Evolutionary conservation across 2,113 vertebrate genomes (phyloP), one percentile per base, ranked within the genome.

Genomic region (Chrysemys picta): DNA sequence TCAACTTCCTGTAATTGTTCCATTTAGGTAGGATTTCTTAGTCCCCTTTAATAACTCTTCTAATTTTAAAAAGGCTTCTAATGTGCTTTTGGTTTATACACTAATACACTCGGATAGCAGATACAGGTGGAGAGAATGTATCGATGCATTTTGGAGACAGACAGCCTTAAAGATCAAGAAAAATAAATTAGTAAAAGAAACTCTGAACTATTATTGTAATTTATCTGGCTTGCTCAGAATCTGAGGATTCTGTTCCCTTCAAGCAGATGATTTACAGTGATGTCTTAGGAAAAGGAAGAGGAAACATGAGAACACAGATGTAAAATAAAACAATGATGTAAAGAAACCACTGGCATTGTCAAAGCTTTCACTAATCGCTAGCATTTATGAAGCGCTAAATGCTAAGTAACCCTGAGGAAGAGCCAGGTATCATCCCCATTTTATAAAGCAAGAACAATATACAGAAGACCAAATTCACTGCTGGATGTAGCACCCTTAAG

Each of bases 1-100:
- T 98, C 97, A 98, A 84, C 97, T 98, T 98, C 98, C 98, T 97
- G 93, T 95, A 93, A 98, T 98, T 98, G 98, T 98, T 98, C 92
- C 95, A 87, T 38, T 50, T 86, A 91, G 95, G 88, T 98, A 98
- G 97, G 97, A 98, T 98, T 98, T 98, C 98, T 98, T 65, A 89
- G 96, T 93, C 92, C 84, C 88, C 87, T 97, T 95, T 95, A 93
- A 95, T 90, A 97, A 76, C 80, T 97, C 93, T 54, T 54, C 53
- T 54, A 54, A 54, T 54, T 54, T 21, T 54, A 54, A 54, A 54
- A 54, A 97, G 96, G 59, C 72, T 84, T 57, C 29, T 47, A 47
- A 89, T n/a, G 65, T 90, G 65, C 85, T 96, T 88, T 93, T 75
- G 82, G 69, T 94, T 92, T 96, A 35, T 79, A 88, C n/a, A 29